These are phyloP conservation scores for Pseudococcus jackbeardsleyi DNA, from an alignment of 2,888 invertebrate genomes.

Conservation along the genomic window DNA sequence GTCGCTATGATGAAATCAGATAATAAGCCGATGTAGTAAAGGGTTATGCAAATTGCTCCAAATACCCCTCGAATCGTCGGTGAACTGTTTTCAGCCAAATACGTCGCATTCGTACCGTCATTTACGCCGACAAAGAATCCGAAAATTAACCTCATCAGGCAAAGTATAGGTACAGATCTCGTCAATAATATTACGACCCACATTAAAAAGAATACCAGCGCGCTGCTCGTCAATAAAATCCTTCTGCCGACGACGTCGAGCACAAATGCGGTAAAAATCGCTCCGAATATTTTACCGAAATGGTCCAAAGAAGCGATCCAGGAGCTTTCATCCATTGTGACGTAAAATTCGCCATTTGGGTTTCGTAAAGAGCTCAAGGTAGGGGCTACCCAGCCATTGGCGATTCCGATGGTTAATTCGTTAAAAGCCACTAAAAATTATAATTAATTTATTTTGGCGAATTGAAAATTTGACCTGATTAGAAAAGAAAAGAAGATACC, in stretches of 20 bases:
- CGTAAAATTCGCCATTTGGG: not conserved
- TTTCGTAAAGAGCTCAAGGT: conserved; percentile 6
- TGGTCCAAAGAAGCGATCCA: conserved; percentile 47
- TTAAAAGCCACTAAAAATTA: not conserved
- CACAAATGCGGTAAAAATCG: not conserved
- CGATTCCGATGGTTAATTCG: conserved; percentile 48
- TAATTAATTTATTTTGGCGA: no score
- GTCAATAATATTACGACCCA: conserved; percentile 3
- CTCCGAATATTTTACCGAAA: conserved; percentile 20
- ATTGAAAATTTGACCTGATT: not conserved
- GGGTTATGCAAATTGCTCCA: conserved; percentile 66
- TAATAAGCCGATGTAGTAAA: conserved; percentile 67
- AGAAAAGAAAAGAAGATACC: not conserved
- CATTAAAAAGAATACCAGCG: not conserved
- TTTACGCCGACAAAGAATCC: conserved; percentile 67
- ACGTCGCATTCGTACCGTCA: conserved; percentile 67
- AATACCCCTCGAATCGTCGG: conserved; percentile 67
- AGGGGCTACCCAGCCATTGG: conserved; percentile 45
- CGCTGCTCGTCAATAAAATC: not conserved
- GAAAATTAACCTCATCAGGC: conserved; percentile 66
- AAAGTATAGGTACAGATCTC: conserved; percentile 61
- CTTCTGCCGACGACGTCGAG: conserved; percentile 29
- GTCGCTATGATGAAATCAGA: conserved; percentile 67
- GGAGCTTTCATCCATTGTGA: conserved; percentile 46
- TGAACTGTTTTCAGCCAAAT: conserved; percentile 67